Evolutionary conservation across 2,797 vertebrate genomes (phyloP), one percentile per base, ranked within the genome.

Genomic region (Tokudaia muenninki): DNA sequence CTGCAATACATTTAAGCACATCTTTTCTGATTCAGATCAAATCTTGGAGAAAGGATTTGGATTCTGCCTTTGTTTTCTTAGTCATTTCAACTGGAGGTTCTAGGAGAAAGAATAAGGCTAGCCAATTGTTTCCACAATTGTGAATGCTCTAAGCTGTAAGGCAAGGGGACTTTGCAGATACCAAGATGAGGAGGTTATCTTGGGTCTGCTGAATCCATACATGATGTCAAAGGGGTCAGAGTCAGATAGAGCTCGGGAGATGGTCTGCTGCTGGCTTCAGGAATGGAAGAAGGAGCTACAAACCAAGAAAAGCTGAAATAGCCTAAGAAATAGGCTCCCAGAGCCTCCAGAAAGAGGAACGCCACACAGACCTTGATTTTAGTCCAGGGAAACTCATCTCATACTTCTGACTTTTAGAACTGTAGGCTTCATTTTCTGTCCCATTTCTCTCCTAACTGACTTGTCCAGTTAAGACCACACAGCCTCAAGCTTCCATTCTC

Each of bases 41-140:
- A 96, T 11, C 61, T 37, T 87, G 29, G 34, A 87, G 50, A 26
- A 80, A 37, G 92, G 8, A 37, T 47, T 83, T 34, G 37, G 6
- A 84, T 59, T 72, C 75, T 80, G 29, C 3, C 59, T 87, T 89
- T 91, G 80, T 81, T 94, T 95, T 70, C 50, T 92, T 78, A 41
- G 88, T 63, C 21, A 81, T 72, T 70, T 78, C 41, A 26, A 37
- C 29, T 55, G 75, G 84, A 87, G 63, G 9, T 75, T 59, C 1
- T 93, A 59, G 13, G 70, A 83, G 52, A 65, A 65, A 80, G 17
- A 92, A 74, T 65, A 59, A 72, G 19, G 17, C 59, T 9, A n/a
- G 26, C 57, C 26, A 80, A 92, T 19, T 84, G 29, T 72, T 70
- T 37, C 37, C 16, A 78, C 75, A 80, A 72, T 7, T n/a, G 1